Evolutionary conservation across 2,888 invertebrate genomes (phyloP), one percentile per base, ranked within the genome.

Genomic region (Palloptera scutellata): DNA sequence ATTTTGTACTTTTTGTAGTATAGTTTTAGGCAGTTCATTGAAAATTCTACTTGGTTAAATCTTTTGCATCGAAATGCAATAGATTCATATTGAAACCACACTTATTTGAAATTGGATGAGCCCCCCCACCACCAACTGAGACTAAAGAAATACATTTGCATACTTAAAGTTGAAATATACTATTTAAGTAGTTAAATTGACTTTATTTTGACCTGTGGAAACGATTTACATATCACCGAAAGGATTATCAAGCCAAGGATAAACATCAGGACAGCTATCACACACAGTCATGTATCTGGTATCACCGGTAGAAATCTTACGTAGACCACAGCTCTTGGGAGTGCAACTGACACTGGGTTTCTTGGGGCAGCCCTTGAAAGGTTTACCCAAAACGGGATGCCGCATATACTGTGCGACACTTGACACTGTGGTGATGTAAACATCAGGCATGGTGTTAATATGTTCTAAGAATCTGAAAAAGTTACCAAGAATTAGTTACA

Each of bases 211-310:
- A 30, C 3, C 30, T 30, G 30, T 4, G 30, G 6, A 30, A 30
- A 30, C 2, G 30, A 30, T 30, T 30, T 30, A 30, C 30, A 30
- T 30, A 30, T 30, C 30, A 30, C 88, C 88, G 19, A 86, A 75
- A 43, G 87, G 87, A 82, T 89, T 88, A 20, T 83, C 82, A 17
- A 88, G 66, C 88, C 88, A 89, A 20, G 89, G 89, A 78, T 87
- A 89, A 3, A 82, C 83, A 3, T 75, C 70, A 1, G 88, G 89
- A 70, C 89, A 89, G 15, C 74, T 68, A 61, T 78, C 78, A 75
- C 89, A 89, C n/a, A 84, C 79, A 8, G 78, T 85, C 85, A 88
- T 86, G 77, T 86, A 87, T 59, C 87, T 84, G 55, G 81, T 82
- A 67, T 85, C 85, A 11, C 74, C 77, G 9, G 76, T 77, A 15